A percentile compares a stretch with the other conserved stretches of the same genome.
Conservation (phyloP, 2,113 vertebrate genomes). For the Oreochromis aureus region DNA sequence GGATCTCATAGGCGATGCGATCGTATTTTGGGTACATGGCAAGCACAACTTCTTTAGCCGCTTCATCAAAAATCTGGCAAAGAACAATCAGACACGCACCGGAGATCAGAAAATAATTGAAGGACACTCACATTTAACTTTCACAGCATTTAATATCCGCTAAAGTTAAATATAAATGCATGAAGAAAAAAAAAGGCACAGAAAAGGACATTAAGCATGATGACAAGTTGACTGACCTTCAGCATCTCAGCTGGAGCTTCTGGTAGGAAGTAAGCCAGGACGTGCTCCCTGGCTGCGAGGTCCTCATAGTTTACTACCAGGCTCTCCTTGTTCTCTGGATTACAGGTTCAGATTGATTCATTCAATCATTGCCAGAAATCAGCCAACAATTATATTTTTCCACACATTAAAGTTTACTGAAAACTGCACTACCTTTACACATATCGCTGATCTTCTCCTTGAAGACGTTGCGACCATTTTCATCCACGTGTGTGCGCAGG, state of each 20-base stretch:
- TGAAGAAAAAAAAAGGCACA: background rate
- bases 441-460: constrained; percentile 98
- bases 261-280: constrained; percentile 93
- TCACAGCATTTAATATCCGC: background rate
- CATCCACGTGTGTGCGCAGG: constrained; percentile 91
- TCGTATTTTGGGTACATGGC: constrained; percentile 98
- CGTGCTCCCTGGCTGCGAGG: constrained; percentile 90
- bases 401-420: background rate
- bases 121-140: background rate
- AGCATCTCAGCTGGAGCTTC: constrained; percentile 95
- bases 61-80: constrained; percentile 85
- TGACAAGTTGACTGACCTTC: constrained; percentile 66
- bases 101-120: background rate
- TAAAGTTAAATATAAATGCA: background rate
- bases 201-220: background rate
- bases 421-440: constrained; percentile 83
- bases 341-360: background rate
- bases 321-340: constrained; percentile 91
- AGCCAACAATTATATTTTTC: background rate
- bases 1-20: constrained; percentile 89
- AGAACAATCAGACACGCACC: background rate
- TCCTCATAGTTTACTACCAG: constrained; percentile 95
- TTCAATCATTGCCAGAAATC: background rate
- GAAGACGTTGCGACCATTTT: constrained; percentile 94
- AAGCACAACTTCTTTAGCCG: constrained; percentile 91